phyloP scores from a whole-genome alignment of 2,113 vertebrate species.

The Scytalopus superciliaris region DNA sequence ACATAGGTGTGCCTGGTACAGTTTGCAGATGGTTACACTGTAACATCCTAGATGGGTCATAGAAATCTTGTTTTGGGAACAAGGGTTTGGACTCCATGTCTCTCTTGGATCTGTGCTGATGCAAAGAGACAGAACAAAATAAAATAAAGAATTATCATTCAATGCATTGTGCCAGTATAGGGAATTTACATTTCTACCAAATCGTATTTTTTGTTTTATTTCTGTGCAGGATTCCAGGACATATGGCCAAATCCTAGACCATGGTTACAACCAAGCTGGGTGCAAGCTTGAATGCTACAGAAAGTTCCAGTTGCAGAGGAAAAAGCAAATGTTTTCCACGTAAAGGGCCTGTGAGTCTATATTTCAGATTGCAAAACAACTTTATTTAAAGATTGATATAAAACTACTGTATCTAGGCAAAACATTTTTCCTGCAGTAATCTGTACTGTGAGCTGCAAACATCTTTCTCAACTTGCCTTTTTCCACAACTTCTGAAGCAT shows the following conservation, averaged over 20 bases:
- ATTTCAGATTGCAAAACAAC: background rate
- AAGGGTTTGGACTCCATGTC: background rate
- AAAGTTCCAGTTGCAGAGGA: background rate
- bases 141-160: background rate
- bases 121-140: background rate
- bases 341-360: background rate
- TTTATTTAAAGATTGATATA: background rate
- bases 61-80: rapidly evolving
- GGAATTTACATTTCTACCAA: background rate
- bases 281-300: background rate
- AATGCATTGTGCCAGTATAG: background rate
- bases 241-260: background rate
- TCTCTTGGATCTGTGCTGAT: background rate
- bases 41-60: rapidly evolving
- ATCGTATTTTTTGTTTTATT: background rate
- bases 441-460: background rate
- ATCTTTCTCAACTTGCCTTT: background rate
- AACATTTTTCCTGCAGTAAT: background rate
- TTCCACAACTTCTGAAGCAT: background rate
- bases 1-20: background rate
- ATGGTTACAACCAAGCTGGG: background rate
- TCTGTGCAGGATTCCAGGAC: background rate
- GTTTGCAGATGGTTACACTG: background rate
- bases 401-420: background rate
- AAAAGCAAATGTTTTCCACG: background rate